Base-by-base conservation (phyloP, 2,797 vertebrate genomes). In the Schizothorax lantsangensis region DNA sequence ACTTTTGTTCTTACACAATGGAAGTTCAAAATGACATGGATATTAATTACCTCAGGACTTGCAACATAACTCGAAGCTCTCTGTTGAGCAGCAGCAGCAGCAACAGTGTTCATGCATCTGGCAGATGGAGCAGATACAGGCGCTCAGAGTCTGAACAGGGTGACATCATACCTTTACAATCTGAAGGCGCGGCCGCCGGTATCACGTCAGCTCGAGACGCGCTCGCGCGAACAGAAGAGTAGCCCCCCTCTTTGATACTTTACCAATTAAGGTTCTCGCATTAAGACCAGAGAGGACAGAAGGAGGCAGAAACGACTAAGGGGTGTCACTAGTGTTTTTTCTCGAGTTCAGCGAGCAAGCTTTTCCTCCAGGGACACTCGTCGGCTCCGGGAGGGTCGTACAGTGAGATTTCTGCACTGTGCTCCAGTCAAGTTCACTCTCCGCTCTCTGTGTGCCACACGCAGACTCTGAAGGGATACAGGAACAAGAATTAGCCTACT, bases 241-340 rank as follows among this genome's bases (percentile, higher is more conserved):
- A 68, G 26, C 90, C 88, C 92, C 92, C 93, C 91, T 89, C 90
- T 92, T 93, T 91, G 92, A 91, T 93, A 91, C 93, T 93, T 94
- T 95, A 96, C 96, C 96, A 96, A 96, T 96, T 96, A 96, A 96
- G 96, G 95, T 90, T 95, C 94, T 96, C 86, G 79, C 89, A 86
- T 93, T 90, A 89, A 88, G 83, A 74, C 68, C 84, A 59, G 82
- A 75, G 71, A 88, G 83, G 83, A 85, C 79, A 81, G 89, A 88
- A 69, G 79, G 66, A 91, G 91, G 90, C 92, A 91, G 92, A 93
- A 91, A 94, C 92, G 93, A 90, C 85, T 81, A 74, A 89, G 88
- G 86, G 88, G 88, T 91, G 79, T 93, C 92, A 92, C 91, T 91
- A 91, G 93, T 91, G 91, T 90, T 93, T 81, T 75, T 89, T 87